phyloP scores from a whole-genome alignment of 2,888 invertebrate genomes.

The Trissolcus japonicus region DNA sequence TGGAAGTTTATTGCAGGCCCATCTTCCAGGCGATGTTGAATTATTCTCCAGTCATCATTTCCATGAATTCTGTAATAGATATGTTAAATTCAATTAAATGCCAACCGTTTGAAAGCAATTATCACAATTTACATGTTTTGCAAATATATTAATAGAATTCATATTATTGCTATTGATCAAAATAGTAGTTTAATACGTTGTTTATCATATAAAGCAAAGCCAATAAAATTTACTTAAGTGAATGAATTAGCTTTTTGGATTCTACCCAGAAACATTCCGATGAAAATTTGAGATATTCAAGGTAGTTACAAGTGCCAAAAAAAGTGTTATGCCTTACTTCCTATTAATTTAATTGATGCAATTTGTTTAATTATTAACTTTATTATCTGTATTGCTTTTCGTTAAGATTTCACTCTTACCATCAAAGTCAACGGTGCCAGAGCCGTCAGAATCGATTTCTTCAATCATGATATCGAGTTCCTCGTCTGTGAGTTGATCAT shows the following conservation, averaged over 20 bases:
- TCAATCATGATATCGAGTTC: conserved; percentile 98
- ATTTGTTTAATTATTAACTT: conserved; percentile 6
- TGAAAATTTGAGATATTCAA: conserved; percentile 29
- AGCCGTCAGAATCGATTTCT: conserved; percentile 98
- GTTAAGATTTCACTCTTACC: conserved; percentile 79
- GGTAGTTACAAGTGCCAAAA: conserved; percentile 21
- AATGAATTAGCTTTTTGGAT: conserved; percentile 27
- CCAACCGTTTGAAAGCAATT: not conserved
- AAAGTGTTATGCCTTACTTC: not conserved
- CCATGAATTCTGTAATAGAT: conserved; percentile 92
- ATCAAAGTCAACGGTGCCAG: conserved; percentile 99
- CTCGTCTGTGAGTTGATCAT: conserved; percentile 95
- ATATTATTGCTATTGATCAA: conserved; percentile 24
- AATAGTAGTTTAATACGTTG: conserved; percentile 26
- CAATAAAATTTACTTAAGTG: conserved; percentile 29
- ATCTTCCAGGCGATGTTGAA: conserved; percentile 40
- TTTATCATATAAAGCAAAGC: conserved; percentile 31
- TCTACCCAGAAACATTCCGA: conserved; percentile 28
- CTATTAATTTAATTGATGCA: not conserved
- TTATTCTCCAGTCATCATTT: conserved; percentile 97
- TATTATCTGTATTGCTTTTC: no score
- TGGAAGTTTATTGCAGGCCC: conserved; percentile 31
- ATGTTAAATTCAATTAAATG: conserved; percentile 6
- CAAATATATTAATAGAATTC: conserved; percentile 21
- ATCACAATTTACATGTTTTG: no score